A percentile compares a stretch with the other conserved stretches of the same genome.
Conservation (phyloP, 1,140 invertebrate genomes). For the Platorchestia sp. region DNA sequence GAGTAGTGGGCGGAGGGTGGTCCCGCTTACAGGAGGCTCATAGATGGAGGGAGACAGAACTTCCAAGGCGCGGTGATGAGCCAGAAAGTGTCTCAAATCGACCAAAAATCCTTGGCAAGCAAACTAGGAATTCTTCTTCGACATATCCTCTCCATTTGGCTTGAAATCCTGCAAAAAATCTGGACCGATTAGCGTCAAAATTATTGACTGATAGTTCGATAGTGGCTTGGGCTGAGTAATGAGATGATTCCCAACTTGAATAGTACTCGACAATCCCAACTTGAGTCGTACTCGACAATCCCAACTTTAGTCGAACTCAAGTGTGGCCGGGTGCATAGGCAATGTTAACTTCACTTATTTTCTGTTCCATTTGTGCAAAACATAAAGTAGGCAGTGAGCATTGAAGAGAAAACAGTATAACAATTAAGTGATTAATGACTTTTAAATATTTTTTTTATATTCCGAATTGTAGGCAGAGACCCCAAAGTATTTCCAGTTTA, state of each 20-base stretch:
- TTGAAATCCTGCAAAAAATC: background rate
- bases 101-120: background rate
- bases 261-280: background rate
- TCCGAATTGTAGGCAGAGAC: too few species aligned
- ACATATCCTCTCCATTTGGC: background rate
- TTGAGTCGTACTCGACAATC: too few species aligned
- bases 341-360: background rate
- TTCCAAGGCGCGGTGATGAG: background rate
- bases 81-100: background rate
- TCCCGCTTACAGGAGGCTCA: background rate
- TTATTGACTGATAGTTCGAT: background rate
- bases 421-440: background rate
- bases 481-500: too few species aligned
- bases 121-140: background rate
- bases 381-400: background rate
- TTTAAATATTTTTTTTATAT: too few species aligned
- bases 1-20: background rate
- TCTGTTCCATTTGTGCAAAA: background rate
- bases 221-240: background rate
- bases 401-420: background rate
- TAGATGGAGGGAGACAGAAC: background rate
- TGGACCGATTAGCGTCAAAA: background rate
- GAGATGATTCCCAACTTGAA: background rate
- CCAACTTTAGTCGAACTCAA: background rate
- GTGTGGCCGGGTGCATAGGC: background rate